phyloP scores from a whole-genome alignment of 2,797 vertebrate species.

The Scomberomorus guttatus region DNA sequence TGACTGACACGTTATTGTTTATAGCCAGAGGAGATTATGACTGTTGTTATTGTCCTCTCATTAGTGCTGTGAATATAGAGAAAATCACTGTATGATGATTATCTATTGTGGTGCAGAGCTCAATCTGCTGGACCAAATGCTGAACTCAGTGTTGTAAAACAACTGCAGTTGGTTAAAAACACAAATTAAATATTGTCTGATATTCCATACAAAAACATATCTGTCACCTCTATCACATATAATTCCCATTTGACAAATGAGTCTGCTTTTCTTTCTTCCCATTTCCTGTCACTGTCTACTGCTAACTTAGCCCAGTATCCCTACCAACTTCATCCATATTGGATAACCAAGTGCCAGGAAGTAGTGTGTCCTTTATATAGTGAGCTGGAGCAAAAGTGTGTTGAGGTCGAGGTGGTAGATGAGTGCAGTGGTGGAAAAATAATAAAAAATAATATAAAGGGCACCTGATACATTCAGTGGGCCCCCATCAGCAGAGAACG shows the following conservation, averaged over 20 bases:
- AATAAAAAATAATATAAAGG: no score
- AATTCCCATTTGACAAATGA: no score
- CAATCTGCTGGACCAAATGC: slow-evolving; percentile 21
- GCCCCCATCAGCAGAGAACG: no score
- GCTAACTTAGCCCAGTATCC: no score
- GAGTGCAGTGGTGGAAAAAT: no score
- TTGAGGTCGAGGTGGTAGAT: no score
- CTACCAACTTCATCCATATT: no score
- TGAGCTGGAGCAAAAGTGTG: no score
- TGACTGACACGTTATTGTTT: slow-evolving; percentile 55
- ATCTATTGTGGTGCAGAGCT: slow-evolving; percentile 20
- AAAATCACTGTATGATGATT: slow-evolving; percentile 44
- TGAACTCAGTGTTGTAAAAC: background rate
- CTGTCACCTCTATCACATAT: background rate
- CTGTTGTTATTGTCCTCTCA: slow-evolving; percentile 49
- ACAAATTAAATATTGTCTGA: background rate
- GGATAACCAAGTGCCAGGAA: no score
- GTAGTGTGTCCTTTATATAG: no score
- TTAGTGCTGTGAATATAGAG: slow-evolving; percentile 44
- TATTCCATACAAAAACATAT: background rate
- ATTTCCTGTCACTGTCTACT: no score
- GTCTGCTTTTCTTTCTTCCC: background rate
- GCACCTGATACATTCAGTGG: no score
- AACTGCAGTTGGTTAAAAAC: slow-evolving; percentile 10
- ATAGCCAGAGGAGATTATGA: slow-evolving; percentile 38